Evolutionary conservation across 2,888 invertebrate species (phyloP).

Genomic region (Coleophora deauratella): DNA sequence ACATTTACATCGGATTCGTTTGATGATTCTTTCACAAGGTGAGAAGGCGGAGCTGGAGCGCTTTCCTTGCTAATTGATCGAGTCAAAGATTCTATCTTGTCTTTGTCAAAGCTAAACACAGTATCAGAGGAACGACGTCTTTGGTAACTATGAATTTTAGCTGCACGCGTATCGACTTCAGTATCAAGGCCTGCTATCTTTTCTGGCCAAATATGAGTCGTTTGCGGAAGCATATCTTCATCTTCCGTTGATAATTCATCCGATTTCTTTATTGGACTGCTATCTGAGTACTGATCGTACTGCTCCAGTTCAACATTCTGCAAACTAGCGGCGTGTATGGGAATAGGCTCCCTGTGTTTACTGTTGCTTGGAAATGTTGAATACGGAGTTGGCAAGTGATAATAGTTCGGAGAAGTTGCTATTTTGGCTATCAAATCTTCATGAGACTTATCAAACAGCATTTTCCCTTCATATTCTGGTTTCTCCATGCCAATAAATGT

Average conservation of each 20-base stretch:
- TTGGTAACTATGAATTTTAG: slow-evolving; percentile 68
- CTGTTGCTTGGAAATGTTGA: slow-evolving; percentile 77
- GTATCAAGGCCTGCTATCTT: slow-evolving; percentile 67
- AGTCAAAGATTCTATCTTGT: slow-evolving; percentile 81
- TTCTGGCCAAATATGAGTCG: slow-evolving; percentile 73
- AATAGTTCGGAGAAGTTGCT: slow-evolving; percentile 58
- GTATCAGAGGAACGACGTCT: slow-evolving; percentile 81
- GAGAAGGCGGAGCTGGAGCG: slow-evolving; percentile 30
- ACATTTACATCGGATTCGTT: slow-evolving; percentile 69
- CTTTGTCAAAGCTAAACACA: slow-evolving; percentile 84
- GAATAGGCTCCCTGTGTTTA: slow-evolving; percentile 69
- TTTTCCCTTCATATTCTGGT: slow-evolving; percentile 68
- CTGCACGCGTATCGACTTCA: slow-evolving; percentile 61
- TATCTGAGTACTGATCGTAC: slow-evolving; percentile 55
- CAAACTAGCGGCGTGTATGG: slow-evolving; percentile 79
- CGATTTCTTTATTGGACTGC: slow-evolving; percentile 47
- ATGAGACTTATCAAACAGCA: slow-evolving; percentile 70
- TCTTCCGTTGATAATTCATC: slow-evolving; percentile 69
- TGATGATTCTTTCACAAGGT: slow-evolving; percentile 64
- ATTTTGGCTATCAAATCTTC: slow-evolving; percentile 74
- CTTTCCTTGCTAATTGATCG: slow-evolving; percentile 67
- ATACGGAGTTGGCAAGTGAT: slow-evolving; percentile 75
- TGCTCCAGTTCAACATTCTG: slow-evolving; percentile 82
- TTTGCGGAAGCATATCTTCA: slow-evolving; percentile 65
- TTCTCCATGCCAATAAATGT: slow-evolving; percentile 61